Percentiles rank a stretch among this genome's conserved stretches.
phyloP scores from a whole-genome alignment of 2,888 invertebrate species.

The Caenorhabditis sulstoni region DNA sequence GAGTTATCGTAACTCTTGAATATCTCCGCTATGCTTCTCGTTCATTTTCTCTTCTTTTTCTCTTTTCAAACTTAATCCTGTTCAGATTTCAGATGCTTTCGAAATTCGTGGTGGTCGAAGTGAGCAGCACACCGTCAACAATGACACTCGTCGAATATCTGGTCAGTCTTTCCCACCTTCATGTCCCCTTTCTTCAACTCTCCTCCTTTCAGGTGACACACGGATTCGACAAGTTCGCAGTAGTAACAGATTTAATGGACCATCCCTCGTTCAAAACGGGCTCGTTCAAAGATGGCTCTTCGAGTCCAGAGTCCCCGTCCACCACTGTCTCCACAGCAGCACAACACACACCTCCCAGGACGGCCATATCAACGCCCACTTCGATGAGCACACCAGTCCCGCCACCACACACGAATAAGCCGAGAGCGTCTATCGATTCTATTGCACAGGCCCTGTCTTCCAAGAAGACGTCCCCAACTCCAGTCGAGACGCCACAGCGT shows the following conservation, averaged over 20 bases:
- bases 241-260: constrained; percentile 64
- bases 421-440: constrained; percentile 48
- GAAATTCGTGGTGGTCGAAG: constrained; percentile 70
- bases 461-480: constrained; percentile 46
- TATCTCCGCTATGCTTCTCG: constrained; percentile 12
- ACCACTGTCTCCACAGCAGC: constrained; percentile 51
- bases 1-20: constrained; percentile 45
- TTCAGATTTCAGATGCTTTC: constrained; percentile 62
- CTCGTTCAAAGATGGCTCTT: constrained; percentile 44
- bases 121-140: constrained; percentile 63
- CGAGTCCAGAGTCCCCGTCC: constrained; percentile 51
- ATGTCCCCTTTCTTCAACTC: not conserved
- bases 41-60: constrained; percentile 2
- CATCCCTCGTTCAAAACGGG: constrained; percentile 63
- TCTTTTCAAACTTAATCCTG: not conserved
- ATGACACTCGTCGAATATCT: constrained; percentile 69
- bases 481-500: not conserved
- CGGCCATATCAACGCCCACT: constrained; percentile 50
- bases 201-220: constrained; percentile 63
- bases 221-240: constrained; percentile 69
- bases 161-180: constrained; percentile 29
- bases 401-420: constrained; percentile 30
- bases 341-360: constrained; percentile 54
- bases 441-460: constrained; percentile 48
- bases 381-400: constrained; percentile 43